Evolutionary conservation across 30 jellyfish, hydroid and myxozoan species (phyloP), one percentile per base, ranked within the genome.

Genomic region (Clytia hemisphaerica): DNA sequence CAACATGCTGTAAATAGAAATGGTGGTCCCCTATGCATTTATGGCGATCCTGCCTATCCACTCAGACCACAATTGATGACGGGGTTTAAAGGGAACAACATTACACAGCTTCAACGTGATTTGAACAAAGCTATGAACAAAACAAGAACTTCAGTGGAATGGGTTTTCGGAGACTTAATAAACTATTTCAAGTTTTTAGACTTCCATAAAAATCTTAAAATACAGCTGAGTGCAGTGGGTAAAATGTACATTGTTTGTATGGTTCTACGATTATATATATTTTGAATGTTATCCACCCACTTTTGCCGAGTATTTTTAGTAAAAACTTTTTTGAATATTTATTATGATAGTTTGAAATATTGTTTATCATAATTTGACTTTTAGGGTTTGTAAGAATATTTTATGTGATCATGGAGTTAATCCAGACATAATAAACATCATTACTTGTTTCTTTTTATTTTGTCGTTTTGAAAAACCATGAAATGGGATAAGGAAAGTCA

Each of bases 221-320:
- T 65, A 22, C 57, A 70, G 21, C 49, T 82, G 40, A 50, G 78
- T 55, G 60, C 78, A 7, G 91, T 82, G 34, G 93, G 84, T n/a
- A 75, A 67, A 34, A 44, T 76, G 71, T 76, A 83, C 51, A 31
- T 19, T 12, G 76, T 68, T 31, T 83, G 63, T 68, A 76, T 75
- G 95, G 95, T n/a, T 53, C 82, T 21, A 62, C 47, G 28, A 83
- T 93, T 4, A 19, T 93, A 66, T 35, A 9, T 83, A 27, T 61
- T 68, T 83, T 61, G 93, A 38, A 1, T 18, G 91, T 21, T 33
- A 76, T 24, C 95, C 95, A 19, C 95, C 93, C 36, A n/a, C n/a
- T n/a, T n/a, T n/a, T n/a, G n/a, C n/a, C n/a, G n/a, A n/a, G n/a
- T n/a, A n/a, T n/a, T n/a, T 21, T 77, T 2, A 50, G 68, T 16